These are phyloP conservation scores for Chlorocebus sabaeus DNA, from an alignment of 2,113 vertebrate species.

Conservation along the genomic window DNA sequence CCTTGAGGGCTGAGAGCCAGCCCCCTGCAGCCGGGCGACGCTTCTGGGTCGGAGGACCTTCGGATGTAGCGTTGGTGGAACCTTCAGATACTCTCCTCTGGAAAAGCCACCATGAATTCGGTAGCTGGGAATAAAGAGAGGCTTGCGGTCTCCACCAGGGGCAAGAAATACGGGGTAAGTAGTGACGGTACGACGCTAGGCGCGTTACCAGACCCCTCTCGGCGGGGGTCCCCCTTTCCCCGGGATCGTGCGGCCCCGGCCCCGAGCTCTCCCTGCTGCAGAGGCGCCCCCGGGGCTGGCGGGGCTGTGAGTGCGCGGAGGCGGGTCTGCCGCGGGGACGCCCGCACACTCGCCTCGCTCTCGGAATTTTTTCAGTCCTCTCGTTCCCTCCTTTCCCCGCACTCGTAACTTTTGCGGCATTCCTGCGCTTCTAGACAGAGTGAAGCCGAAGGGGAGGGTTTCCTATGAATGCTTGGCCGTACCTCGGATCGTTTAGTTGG, in stretches of 20 bases:
- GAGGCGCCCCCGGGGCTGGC: neutral
- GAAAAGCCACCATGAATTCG: conserved; percentile 93
- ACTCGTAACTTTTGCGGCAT: conserved; percentile 63
- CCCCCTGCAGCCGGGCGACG: neutral
- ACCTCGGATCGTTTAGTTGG: neutral
- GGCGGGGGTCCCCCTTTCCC: neutral
- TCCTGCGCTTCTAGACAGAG: neutral
- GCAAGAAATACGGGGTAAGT: conserved; percentile 96
- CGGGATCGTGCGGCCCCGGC: neutral
- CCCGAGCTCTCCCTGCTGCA: neutral
- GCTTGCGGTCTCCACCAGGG: conserved; percentile 89
- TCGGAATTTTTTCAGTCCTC: neutral
- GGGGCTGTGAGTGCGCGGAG: neutral
- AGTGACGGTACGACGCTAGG: neutral
- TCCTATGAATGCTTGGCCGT: neutral
- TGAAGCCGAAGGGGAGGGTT: neutral
- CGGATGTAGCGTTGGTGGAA: conserved; percentile 74
- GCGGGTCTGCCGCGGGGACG: neutral
- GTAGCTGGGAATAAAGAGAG: conserved; percentile 96
- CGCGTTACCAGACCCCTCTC: neutral
- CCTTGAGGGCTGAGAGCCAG: conserved; percentile 17
- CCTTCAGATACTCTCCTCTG: conserved; percentile 53
- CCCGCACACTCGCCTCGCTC: neutral
- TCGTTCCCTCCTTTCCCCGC: neutral
- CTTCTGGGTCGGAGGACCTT: conserved; percentile 53